These are phyloP conservation scores for Thalassoma bifasciatum DNA, from an alignment of 2,113 vertebrate species.

Conservation along the genomic window DNA sequence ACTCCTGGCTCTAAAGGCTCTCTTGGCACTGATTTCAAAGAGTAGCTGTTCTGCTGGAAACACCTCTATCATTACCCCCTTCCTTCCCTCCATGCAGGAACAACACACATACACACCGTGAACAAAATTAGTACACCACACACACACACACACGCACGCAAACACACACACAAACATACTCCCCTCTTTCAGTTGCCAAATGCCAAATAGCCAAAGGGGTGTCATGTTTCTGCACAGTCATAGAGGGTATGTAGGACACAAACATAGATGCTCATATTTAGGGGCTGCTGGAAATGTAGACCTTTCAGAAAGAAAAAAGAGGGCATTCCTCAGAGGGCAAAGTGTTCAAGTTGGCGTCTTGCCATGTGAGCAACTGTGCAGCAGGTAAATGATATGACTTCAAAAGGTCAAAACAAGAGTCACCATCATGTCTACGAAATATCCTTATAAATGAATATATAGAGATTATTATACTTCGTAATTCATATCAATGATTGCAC, in stretches of 20 bases:
- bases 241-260: conserved; percentile 61
- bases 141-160: too few species aligned
- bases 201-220: conserved; percentile 70
- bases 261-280: conserved; percentile 58
- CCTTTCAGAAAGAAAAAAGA: conserved; percentile 47
- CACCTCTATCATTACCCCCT: conserved; percentile 27
- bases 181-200: conserved; percentile 55
- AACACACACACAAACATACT: too few species aligned
- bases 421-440: neutral
- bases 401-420: conserved; percentile 25
- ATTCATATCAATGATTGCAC: neutral
- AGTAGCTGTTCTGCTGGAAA: conserved; percentile 42
- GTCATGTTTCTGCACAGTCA: conserved; percentile 78
- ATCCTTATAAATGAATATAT: too few species aligned
- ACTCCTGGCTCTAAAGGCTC: conserved; percentile 31
- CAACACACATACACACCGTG: neutral
- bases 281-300: conserved; percentile 62
- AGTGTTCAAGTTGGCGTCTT: conserved; percentile 15
- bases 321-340: conserved; percentile 48
- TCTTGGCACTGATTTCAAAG: conserved; percentile 39
- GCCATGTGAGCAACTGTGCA: conserved; percentile 1
- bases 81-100: conserved; percentile 2
- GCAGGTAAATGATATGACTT: conserved; percentile 15
- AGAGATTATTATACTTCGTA: neutral
- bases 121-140: neutral